Conservation (phyloP, 2,113 vertebrate genomes). For the Haliaeetus leucogaster region DNA sequence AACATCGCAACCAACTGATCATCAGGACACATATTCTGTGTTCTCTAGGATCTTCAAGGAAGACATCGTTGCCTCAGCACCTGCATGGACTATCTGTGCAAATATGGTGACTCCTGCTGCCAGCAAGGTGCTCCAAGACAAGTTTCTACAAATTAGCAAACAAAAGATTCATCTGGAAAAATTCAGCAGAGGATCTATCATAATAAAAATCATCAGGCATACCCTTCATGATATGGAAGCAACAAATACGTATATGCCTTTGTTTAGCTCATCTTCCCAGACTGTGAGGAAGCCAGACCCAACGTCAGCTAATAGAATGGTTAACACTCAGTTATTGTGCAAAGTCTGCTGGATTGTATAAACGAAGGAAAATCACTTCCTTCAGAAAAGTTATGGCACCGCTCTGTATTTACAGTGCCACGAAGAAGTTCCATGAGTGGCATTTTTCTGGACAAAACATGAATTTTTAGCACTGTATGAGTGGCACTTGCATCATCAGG, state of each 20-base stretch:
- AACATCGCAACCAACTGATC: background rate
- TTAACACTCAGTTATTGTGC: background rate
- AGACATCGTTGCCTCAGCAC: background rate
- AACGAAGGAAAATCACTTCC: background rate
- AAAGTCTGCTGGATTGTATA: background rate
- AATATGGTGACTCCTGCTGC: background rate
- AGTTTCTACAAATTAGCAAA: background rate
- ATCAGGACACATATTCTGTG: background rate
- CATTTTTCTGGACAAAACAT: background rate
- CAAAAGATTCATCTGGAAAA: background rate
- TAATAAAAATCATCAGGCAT: background rate
- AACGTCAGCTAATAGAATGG: background rate
- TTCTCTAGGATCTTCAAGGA: background rate
- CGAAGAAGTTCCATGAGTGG: background rate
- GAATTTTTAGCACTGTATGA: background rate
- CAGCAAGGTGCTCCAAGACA: background rate
- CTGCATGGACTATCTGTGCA: background rate
- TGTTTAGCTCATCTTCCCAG: background rate
- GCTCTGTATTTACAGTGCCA: background rate
- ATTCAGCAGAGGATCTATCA: background rate
- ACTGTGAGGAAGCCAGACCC: background rate
- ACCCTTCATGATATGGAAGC: background rate
- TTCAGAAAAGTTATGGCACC: background rate
- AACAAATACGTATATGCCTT: background rate
- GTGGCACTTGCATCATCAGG: background rate